A percentile compares a stretch with the other conserved stretches of the same genome.
Conservation (phyloP, 2,888 invertebrate genomes). For the Silvanus unidentatus region DNA sequence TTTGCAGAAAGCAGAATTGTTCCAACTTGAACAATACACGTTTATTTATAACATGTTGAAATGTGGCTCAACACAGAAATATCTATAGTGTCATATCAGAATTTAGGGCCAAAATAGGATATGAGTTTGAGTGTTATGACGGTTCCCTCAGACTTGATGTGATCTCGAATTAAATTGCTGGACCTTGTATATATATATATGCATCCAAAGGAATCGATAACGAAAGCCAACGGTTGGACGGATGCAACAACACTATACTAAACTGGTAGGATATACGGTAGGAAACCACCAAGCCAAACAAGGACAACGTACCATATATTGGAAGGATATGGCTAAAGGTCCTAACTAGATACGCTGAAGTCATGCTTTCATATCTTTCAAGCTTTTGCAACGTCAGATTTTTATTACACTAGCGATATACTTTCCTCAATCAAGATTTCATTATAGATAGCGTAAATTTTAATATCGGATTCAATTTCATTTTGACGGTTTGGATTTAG, state of each 20-base stretch:
- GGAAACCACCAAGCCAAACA: background rate
- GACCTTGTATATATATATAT: conserved; percentile 11
- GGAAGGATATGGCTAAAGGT: conserved; percentile 9
- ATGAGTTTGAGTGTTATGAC: conserved; percentile 24
- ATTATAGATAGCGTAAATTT: conserved; percentile 47
- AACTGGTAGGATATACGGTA: too few species aligned
- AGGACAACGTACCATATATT: background rate
- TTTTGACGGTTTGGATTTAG: conserved; percentile 35
- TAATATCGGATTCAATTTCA: conserved; percentile 46
- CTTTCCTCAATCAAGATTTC: conserved; percentile 47
- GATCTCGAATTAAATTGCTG: conserved; percentile 27
- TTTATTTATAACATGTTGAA: too few species aligned
- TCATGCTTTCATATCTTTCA: conserved; percentile 21
- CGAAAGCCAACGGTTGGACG: background rate
- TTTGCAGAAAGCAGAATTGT: too few species aligned
- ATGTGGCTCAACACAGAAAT: too few species aligned
- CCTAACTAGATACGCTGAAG: conserved; percentile 4
- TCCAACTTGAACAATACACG: too few species aligned
- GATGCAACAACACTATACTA: background rate
- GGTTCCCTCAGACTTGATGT: conserved; percentile 16
- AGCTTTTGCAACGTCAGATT: conserved; percentile 41
- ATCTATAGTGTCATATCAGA: too few species aligned
- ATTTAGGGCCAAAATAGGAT: conserved; percentile 27
- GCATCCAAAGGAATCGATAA: conserved; percentile 17
- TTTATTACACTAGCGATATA: conserved; percentile 43